Base-by-base conservation (phyloP, 2,888 invertebrate genomes). In the Tipula lateralis region DNA sequence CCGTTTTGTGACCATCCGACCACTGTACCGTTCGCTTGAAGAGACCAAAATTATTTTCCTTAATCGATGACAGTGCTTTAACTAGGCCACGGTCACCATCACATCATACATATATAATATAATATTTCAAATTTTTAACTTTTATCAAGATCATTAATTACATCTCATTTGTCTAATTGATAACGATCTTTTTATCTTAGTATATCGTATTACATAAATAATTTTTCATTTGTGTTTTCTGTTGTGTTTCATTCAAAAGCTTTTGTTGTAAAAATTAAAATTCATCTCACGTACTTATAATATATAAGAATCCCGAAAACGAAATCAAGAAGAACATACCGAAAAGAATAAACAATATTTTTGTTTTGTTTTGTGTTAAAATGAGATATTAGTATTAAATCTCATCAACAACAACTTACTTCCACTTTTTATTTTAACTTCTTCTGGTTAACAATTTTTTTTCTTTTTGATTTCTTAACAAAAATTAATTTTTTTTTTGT, bases 121-220 rank as follows among this genome's bases (percentile, higher is more conserved):
- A n/a, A 50, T 50, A 50, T 50, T 50, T 50, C 44, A 66, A 66
- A 66, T 24, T 66, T 7, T 66, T 36, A 44, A 50, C 66, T 66
- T 66, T 66, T 66, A 66, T 66, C 66, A 66, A 66, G 66, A 66
- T 66, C 66, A 66, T 66, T 66, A 66, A 66, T 66, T 66, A 66
- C 66, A 66, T 66, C 66, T 66, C 66, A 66, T 66, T 66, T 66
- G 66, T 66, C 66, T 66, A 66, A 66, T 66, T 66, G 66, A 66
- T 66, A 66, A 66, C 66, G 66, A 66, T 66, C 66, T 7, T 66
- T 66, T 66, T 66, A 66, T 66, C 66, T 66, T 66, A 66, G 12
- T 1, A 12, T 66, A 66, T 66, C 66, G 24, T 66, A 24, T 66
- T 66, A 66, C 66, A 66, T 66, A 66, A 5, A 66, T 66, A 66